Evolutionary conservation across 1,140 invertebrate species (phyloP).

Genomic region (Bombus confusus): DNA sequence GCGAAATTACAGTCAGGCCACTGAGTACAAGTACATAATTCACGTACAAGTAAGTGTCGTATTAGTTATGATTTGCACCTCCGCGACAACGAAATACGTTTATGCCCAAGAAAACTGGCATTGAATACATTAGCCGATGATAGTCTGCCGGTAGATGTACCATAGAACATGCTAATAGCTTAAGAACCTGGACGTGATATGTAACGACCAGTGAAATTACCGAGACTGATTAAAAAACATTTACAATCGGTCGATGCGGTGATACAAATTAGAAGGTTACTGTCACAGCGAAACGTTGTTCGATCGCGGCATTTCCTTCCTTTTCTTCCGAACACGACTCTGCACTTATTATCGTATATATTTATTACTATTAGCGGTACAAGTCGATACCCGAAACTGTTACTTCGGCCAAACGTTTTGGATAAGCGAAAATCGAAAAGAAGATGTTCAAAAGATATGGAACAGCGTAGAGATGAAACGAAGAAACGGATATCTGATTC

Average conservation of each 20-base stretch:
- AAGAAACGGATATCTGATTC: too few species aligned
- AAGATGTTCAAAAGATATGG: too few species aligned
- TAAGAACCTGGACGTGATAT: not conserved
- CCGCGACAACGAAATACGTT: not conserved
- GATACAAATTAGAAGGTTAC: not conserved
- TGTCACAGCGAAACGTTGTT: too few species aligned
- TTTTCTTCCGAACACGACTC: too few species aligned
- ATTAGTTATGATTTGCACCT: slow-evolving; percentile 26
- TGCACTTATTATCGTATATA: too few species aligned
- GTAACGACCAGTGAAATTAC: not conserved
- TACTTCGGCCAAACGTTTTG: too few species aligned
- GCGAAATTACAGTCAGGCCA: slow-evolving; percentile 65
- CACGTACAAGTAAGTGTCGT: slow-evolving; percentile 27
- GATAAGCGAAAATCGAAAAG: too few species aligned
- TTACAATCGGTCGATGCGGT: not conserved
- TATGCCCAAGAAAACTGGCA: slow-evolving; percentile 13
- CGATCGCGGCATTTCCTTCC: too few species aligned
- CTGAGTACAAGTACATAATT: slow-evolving; percentile 21
- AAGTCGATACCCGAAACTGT: fast-evolving
- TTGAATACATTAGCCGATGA: slow-evolving; percentile 5
- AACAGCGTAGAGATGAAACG: too few species aligned
- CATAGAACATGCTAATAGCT: not conserved
- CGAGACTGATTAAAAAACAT: not conserved
- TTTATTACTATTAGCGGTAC: too few species aligned
- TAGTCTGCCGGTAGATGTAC: not conserved